These are phyloP conservation scores for Chloropsis cyanopogon DNA, from an alignment of 2,113 vertebrate species.

Conservation along the genomic window DNA sequence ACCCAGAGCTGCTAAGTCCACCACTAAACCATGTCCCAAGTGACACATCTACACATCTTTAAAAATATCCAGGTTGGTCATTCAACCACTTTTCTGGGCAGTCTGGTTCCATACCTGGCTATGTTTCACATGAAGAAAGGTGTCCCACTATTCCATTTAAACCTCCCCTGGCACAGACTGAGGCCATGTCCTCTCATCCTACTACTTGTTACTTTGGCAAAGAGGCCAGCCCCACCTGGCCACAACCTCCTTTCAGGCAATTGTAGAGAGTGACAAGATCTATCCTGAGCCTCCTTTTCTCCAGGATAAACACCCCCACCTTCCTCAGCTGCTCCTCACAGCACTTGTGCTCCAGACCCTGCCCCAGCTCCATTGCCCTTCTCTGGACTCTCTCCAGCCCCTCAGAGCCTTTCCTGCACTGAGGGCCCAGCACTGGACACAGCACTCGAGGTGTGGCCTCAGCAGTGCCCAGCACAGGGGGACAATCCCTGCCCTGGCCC, in stretches of 20 bases:
- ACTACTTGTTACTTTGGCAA: background rate
- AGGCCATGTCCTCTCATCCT: background rate
- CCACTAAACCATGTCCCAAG: background rate
- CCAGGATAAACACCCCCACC: background rate
- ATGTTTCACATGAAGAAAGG: background rate
- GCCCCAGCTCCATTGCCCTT: background rate
- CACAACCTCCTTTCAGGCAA: background rate
- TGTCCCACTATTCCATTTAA: background rate
- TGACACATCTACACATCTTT: rapidly evolving
- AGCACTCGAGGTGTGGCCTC: background rate
- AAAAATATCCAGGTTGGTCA: background rate
- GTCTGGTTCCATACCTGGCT: background rate
- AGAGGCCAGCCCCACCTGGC: rapidly evolving
- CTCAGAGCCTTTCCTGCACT: background rate
- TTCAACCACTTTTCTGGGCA: background rate
- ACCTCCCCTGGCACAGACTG: background rate
- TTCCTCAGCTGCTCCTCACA: background rate
- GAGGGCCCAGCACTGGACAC: background rate
- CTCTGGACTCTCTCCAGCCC: background rate
- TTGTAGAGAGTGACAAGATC: rapidly evolving
- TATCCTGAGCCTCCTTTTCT: background rate
- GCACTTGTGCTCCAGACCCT: background rate
- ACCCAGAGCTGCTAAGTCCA: background rate
- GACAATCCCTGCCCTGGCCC: background rate
- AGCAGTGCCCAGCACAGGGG: background rate